Conservation (phyloP, 1,140 invertebrate species). For the Tribolium castaneum region DNA sequence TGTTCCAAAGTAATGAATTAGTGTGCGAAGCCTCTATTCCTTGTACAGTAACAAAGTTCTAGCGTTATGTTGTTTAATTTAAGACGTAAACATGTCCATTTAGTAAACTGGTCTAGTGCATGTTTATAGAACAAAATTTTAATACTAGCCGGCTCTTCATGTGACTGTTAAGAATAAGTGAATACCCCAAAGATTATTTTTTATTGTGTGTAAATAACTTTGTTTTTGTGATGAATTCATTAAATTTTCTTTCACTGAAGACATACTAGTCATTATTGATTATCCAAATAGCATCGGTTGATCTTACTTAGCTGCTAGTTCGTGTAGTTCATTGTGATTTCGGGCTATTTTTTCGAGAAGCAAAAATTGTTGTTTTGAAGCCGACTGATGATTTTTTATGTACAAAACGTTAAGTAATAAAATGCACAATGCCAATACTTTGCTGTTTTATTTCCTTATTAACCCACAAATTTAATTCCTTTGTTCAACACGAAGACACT, state of each 20-base stretch:
- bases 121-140: constrained; percentile 5
- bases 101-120: constrained; percentile 7
- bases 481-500: neutral
- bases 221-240: constrained; percentile 19
- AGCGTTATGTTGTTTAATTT: neutral
- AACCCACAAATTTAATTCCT: neutral
- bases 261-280: constrained; percentile 19
- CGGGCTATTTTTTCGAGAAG: constrained; percentile 5
- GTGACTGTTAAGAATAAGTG: constrained; percentile 20
- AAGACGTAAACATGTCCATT: neutral
- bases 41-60: constrained; percentile 8
- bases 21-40: constrained; percentile 4
- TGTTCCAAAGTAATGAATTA: constrained; percentile 12
- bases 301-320: constrained; percentile 26
- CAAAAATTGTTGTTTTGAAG: constrained; percentile 16
- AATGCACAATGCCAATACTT: constrained; percentile 7
- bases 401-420: constrained; percentile 26
- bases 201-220: constrained; percentile 19
- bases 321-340: constrained; percentile 22
- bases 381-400: constrained; percentile 34
- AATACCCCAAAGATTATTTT: constrained; percentile 29
- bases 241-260: constrained; percentile 17
- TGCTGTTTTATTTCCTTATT: neutral
- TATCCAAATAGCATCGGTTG: constrained; percentile 11
- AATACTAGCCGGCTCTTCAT: constrained; percentile 17